phyloP scores from a whole-genome alignment of 2,113 vertebrate genomes.

The Campylomormyrus tamandua region DNA sequence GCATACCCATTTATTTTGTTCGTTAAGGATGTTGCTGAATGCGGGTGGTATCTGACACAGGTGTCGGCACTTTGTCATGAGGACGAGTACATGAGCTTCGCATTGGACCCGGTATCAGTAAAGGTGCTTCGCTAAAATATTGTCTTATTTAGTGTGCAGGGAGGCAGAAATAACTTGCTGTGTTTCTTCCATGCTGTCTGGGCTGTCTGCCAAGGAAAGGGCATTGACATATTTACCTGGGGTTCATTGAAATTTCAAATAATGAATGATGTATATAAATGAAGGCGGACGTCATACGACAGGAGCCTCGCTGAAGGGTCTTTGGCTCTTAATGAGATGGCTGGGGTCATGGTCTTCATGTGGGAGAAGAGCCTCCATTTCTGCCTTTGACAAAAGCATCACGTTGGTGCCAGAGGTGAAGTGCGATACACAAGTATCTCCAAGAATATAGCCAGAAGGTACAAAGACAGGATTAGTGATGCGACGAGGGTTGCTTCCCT shows the following conservation, averaged over 20 bases:
- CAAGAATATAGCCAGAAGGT: not conserved
- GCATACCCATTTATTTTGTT: not conserved
- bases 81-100: not conserved
- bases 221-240: not conserved
- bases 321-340: not conserved
- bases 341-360: not conserved
- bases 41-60: not conserved
- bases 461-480: not conserved
- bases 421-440: not conserved
- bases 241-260: not conserved
- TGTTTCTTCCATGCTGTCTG: not conserved
- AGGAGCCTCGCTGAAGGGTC: not conserved
- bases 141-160: not conserved
- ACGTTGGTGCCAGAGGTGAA: not conserved
- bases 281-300: not conserved
- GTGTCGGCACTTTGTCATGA: not conserved
- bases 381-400: not conserved
- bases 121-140: not conserved
- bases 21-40: not conserved
- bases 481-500: not conserved
- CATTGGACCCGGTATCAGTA: not conserved
- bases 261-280: not conserved
- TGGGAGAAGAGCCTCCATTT: not conserved
- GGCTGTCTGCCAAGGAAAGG: not conserved
- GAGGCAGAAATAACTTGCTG: not conserved